Conservation (phyloP, 2,113 vertebrate species). For the Melanotaenia duboulayi region DNA sequence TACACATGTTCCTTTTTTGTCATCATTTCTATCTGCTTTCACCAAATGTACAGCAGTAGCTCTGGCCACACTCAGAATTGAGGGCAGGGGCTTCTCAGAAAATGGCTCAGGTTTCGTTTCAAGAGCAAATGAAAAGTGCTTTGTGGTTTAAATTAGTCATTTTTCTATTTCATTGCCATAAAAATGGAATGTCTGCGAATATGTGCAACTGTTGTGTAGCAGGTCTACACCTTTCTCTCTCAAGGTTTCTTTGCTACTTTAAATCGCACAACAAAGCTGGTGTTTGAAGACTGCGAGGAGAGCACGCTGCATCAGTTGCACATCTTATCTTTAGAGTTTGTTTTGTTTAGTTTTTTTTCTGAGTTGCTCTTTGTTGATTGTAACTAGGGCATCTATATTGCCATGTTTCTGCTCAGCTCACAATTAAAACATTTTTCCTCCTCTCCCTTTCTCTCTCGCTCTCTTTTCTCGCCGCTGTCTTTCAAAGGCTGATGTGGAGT, state of each 20-base stretch:
- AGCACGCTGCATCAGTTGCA: slow-evolving; percentile 74
- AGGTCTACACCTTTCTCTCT: slow-evolving; percentile 67
- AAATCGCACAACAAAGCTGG: slow-evolving; percentile 70
- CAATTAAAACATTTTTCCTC: slow-evolving; percentile 83
- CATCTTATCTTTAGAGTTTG: slow-evolving; percentile 71
- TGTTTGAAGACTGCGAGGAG: slow-evolving; percentile 72
- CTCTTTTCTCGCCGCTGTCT: slow-evolving; percentile 79
- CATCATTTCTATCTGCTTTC: slow-evolving; percentile 59
- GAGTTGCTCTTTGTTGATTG: slow-evolving; percentile 84
- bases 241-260: slow-evolving; percentile 49
- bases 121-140: slow-evolving; percentile 66
- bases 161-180: slow-evolving; percentile 74
- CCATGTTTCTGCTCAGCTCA: slow-evolving; percentile 81
- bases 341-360: slow-evolving; percentile 30
- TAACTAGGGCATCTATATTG: slow-evolving; percentile 88
- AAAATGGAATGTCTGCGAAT: slow-evolving; percentile 73
- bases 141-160: slow-evolving; percentile 85
- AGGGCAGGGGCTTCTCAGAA: slow-evolving; percentile 78
- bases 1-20: slow-evolving; percentile 55
- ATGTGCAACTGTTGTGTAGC: slow-evolving; percentile 69
- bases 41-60: slow-evolving; percentile 38
- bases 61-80: slow-evolving; percentile 66
- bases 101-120: slow-evolving; percentile 70
- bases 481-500: slow-evolving; percentile 93
- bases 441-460: slow-evolving; percentile 33